A percentile compares a stretch with the other conserved stretches of the same genome.
phyloP scores from a whole-genome alignment of 2,113 vertebrate genomes.

The Calcarius ornatus region DNA sequence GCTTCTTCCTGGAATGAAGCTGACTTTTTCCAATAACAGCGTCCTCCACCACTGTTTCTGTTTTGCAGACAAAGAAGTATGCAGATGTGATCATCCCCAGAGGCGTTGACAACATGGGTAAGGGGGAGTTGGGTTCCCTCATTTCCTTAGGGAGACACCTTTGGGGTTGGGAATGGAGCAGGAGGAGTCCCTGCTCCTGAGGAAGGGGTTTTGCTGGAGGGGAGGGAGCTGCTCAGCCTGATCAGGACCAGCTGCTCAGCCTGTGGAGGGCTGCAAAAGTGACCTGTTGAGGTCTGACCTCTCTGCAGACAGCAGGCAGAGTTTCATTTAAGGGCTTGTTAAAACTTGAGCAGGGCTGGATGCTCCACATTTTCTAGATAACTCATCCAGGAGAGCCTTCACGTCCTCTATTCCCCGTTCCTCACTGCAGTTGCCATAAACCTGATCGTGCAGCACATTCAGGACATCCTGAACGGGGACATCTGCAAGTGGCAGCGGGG shows the following conservation, averaged over 20 bases:
- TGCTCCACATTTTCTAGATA: background rate
- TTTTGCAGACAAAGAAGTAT: conserved; percentile 93
- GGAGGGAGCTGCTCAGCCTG: background rate
- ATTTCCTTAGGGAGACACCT: background rate
- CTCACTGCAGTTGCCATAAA: conserved; percentile 89
- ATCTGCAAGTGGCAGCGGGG: conserved; percentile 92
- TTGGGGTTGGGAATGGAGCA: background rate
- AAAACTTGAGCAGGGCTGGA: background rate
- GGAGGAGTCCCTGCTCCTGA: background rate
- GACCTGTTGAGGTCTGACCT: background rate
- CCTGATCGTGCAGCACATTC: conserved; percentile 98
- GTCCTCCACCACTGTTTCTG: background rate
- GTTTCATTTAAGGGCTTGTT: background rate
- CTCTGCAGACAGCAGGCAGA: background rate
- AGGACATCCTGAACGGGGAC: conserved; percentile 92
- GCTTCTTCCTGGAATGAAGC: background rate
- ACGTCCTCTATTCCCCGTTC: rapidly evolving
- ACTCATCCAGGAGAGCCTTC: background rate
- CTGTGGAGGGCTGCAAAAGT: background rate
- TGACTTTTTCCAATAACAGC: background rate
- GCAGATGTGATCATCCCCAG: conserved; percentile 96
- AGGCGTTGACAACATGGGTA: conserved; percentile 98
- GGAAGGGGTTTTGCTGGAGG: background rate
- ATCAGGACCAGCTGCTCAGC: background rate
- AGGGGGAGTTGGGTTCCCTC: conserved; percentile 38